Conservation (phyloP, 2,888 invertebrate genomes). For the Myopa tessellatipennis region DNA sequence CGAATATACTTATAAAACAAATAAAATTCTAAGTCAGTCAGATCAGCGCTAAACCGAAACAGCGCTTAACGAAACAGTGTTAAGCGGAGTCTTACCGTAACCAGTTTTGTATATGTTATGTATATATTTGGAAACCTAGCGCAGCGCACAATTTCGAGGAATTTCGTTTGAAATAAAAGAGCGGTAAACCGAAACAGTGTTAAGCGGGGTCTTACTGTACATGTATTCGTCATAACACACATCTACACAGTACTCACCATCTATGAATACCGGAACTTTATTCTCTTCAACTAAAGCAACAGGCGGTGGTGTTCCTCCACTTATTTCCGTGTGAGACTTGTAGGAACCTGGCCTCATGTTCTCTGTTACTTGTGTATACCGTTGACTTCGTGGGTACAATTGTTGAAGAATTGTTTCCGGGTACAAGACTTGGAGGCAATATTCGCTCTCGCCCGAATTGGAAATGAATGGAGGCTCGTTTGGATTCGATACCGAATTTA, state of each 20-base stretch:
- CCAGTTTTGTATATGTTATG: too few species aligned
- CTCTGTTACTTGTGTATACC: constrained; percentile 46
- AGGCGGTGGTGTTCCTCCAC: constrained; percentile 64
- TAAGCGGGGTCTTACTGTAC: too few species aligned
- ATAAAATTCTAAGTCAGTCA: too few species aligned
- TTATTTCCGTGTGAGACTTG: constrained; percentile 60
- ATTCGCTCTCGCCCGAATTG: constrained; percentile 14
- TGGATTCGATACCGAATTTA: constrained; percentile 47
- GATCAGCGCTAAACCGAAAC: too few species aligned
- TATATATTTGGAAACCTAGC: too few species aligned
- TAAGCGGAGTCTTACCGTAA: too few species aligned
- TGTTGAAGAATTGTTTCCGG: not conserved
- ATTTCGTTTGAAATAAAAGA: too few species aligned
- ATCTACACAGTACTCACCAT: constrained; percentile 67
- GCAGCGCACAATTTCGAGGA: too few species aligned
- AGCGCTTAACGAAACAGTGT: too few species aligned
- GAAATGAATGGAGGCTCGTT: constrained; percentile 1
- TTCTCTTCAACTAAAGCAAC: constrained; percentile 67
- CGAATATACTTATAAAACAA: too few species aligned
- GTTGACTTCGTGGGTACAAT: not conserved
- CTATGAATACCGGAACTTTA: constrained; percentile 66
- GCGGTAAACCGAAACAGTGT: too few species aligned
- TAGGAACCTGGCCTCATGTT: constrained; percentile 63
- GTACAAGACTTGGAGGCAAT: not conserved
- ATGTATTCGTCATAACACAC: constrained; percentile 46